phyloP scores from a whole-genome alignment of 2,113 vertebrate genomes.

The Oreochromis spilurus region DNA sequence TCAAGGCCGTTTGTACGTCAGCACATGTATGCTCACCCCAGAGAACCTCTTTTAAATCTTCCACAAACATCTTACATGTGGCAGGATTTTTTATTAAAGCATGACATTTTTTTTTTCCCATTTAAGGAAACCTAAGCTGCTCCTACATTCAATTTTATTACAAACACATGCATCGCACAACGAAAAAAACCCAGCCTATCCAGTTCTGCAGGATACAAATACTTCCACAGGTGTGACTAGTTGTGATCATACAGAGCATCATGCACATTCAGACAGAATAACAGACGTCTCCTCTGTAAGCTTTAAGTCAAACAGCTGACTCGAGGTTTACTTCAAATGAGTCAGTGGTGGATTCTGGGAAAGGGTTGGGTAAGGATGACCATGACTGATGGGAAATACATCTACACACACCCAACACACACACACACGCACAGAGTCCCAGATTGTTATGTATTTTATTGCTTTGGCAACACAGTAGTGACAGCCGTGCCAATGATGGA shows the following conservation, averaged over 20 bases:
- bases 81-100: neutral
- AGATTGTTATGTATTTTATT: slow-evolving; percentile 43
- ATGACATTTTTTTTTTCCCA: neutral
- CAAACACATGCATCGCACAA: neutral
- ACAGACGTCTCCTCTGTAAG: neutral
- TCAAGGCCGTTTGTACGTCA: neutral
- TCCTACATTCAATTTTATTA: neutral
- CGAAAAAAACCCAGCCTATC: neutral
- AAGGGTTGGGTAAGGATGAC: slow-evolving; percentile 49
- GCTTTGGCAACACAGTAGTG: slow-evolving; percentile 29
- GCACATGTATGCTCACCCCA: neutral
- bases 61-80: neutral
- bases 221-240: neutral
- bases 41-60: neutral
- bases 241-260: neutral
- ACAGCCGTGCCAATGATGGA: neutral
- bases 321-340: slow-evolving; percentile 22
- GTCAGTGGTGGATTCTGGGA: slow-evolving; percentile 62
- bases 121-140: neutral
- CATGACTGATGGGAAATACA: slow-evolving; percentile 57
- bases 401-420: slow-evolving; percentile 2
- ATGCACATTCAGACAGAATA: neutral
- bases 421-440: neutral
- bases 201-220: neutral
- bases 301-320: slow-evolving; percentile 37